A percentile compares a stretch with the other conserved stretches of the same genome.
phyloP scores from a whole-genome alignment of 2,113 vertebrate genomes.

The Nyctibius bracteatus region DNA sequence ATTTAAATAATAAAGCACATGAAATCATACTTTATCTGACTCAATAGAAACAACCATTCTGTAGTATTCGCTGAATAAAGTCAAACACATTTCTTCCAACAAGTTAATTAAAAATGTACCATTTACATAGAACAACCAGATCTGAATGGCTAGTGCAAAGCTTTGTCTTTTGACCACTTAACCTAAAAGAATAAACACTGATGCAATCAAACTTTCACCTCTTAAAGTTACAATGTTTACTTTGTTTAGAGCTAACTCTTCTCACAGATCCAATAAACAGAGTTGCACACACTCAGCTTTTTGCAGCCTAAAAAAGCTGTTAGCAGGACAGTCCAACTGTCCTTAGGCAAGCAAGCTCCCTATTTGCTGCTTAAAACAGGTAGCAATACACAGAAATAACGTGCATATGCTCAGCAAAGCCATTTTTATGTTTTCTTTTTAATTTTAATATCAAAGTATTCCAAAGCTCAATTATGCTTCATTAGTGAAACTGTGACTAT shows the following conservation, averaged over 20 bases:
- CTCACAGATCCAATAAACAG: background rate
- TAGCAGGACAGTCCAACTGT: background rate
- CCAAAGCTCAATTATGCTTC: conserved; percentile 61
- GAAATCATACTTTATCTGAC: conserved; percentile 21
- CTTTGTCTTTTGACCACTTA: background rate
- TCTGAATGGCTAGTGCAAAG: background rate
- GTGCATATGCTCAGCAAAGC: background rate
- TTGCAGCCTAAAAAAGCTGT: background rate
- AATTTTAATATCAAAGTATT: conserved; percentile 65
- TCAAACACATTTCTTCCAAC: background rate
- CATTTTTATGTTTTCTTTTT: conserved; percentile 26
- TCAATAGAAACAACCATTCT: conserved; percentile 23
- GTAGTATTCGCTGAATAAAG: background rate
- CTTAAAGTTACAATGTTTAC: background rate
- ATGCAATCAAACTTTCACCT: background rate
- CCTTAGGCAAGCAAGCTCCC: background rate
- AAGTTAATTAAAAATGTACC: background rate
- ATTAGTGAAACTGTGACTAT: conserved; percentile 67
- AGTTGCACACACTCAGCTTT: background rate
- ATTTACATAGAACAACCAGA: background rate
- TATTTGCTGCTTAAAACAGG: background rate
- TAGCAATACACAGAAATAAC: background rate
- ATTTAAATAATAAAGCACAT: conserved; percentile 18
- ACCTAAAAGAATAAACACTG: background rate
- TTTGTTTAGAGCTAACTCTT: background rate